Conservation (phyloP, 2,888 invertebrate species). For the Amiota mariae region DNA sequence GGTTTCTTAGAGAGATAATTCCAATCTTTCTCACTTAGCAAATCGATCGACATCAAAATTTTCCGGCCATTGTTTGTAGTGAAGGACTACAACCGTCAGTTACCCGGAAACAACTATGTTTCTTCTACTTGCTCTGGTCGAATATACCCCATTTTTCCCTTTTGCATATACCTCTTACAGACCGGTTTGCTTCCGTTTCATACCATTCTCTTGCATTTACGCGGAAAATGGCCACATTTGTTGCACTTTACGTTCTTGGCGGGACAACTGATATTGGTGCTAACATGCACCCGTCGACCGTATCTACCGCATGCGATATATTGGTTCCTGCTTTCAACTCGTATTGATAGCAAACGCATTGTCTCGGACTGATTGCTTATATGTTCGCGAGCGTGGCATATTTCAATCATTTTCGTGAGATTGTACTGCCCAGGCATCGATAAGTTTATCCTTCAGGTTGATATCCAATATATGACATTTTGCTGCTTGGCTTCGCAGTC, state of each 20-base stretch:
- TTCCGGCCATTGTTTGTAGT: conserved; percentile 12
- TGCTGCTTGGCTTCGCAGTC: background rate
- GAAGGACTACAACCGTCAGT: background rate
- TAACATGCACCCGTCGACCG: background rate
- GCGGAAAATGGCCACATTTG: background rate
- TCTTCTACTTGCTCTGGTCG: background rate
- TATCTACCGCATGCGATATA: background rate
- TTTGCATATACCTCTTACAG: background rate
- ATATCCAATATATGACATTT: background rate
- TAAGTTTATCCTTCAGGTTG: background rate
- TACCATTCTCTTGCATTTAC: background rate
- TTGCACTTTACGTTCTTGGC: background rate
- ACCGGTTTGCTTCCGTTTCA: background rate
- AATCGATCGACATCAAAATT: no score
- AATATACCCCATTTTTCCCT: background rate
- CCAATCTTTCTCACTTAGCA: conserved; percentile 38
- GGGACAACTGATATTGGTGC: no score
- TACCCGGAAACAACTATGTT: background rate
- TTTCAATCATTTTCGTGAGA: background rate
- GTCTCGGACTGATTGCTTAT: background rate
- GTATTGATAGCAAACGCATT: background rate
- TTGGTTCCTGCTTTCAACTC: background rate
- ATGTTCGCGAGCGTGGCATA: background rate
- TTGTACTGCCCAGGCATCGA: background rate
- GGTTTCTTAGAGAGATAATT: background rate